Evolutionary conservation across 2,888 invertebrate species (phyloP).

Genomic region (Ochropleura plecta): DNA sequence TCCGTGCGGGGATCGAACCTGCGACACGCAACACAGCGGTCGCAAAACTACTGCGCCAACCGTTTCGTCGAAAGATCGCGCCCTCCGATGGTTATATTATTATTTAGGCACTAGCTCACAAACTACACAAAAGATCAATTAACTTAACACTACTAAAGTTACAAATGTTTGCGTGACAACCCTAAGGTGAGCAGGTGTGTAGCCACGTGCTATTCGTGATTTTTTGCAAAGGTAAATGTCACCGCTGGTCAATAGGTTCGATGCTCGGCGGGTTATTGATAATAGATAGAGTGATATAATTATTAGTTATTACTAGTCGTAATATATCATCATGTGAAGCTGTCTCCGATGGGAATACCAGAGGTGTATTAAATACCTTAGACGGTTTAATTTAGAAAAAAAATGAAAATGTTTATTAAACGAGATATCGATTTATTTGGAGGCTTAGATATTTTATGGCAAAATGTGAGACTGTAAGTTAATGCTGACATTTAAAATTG

Average conservation of each 20-base stretch:
- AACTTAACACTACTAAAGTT: not conserved
- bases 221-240: slow-evolving; percentile 69
- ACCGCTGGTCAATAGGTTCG: slow-evolving; percentile 60
- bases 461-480: no score
- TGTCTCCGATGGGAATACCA: no score
- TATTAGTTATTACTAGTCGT: no score
- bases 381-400: no score
- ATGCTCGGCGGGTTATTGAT: slow-evolving; percentile 44
- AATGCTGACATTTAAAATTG: no score
- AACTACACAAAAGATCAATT: not conserved
- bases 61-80: not conserved
- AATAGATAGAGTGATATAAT: not conserved
- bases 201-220: slow-evolving; percentile 65
- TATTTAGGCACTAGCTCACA: not conserved
- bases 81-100: not conserved
- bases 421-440: not conserved
- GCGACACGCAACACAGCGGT: no score
- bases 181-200: slow-evolving; percentile 60
- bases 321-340: no score
- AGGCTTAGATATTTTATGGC: not conserved
- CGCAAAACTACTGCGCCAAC: no score
- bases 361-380: no score
- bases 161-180: slow-evolving; percentile 34
- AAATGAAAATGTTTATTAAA: no score
- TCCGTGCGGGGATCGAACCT: no score